Conservation (phyloP, 2,888 invertebrate genomes). For the Acronicta aceris region DNA sequence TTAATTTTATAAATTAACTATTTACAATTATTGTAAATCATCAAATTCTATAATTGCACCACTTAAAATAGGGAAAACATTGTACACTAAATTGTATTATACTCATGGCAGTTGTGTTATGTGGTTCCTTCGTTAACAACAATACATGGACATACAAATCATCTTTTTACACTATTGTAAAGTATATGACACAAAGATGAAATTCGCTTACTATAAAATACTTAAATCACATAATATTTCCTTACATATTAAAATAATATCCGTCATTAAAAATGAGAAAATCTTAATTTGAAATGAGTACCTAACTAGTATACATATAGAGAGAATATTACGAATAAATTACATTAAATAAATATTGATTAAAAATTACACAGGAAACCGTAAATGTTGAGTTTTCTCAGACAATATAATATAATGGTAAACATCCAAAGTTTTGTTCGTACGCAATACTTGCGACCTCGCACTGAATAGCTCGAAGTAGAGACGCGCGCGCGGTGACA, state of each 20-base stretch:
- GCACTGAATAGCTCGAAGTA: not conserved
- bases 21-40: conserved; percentile 66
- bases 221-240: conserved; percentile 51
- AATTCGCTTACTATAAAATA: conserved; percentile 49
- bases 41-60: conserved; percentile 59
- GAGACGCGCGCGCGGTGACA: not conserved
- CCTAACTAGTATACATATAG: conserved; percentile 46
- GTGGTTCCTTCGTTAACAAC: conserved; percentile 56
- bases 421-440: conserved; percentile 26
- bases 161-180: conserved; percentile 57
- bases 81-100: conserved; percentile 71
- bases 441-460: conserved; percentile 9
- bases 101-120: conserved; percentile 70
- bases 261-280: conserved; percentile 43
- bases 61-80: conserved; percentile 62
- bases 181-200: conserved; percentile 57
- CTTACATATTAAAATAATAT: conserved; percentile 43
- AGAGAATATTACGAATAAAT: conserved; percentile 49
- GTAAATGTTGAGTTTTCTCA: conserved; percentile 30
- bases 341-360: conserved; percentile 52
- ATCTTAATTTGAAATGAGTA: conserved; percentile 25
- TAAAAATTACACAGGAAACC: conserved; percentile 49
- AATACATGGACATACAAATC: conserved; percentile 53
- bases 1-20: conserved; percentile 62
- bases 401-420: conserved; percentile 26